phyloP scores from a whole-genome alignment of 2,113 vertebrate genomes.

The Semnopithecus entellus region DNA sequence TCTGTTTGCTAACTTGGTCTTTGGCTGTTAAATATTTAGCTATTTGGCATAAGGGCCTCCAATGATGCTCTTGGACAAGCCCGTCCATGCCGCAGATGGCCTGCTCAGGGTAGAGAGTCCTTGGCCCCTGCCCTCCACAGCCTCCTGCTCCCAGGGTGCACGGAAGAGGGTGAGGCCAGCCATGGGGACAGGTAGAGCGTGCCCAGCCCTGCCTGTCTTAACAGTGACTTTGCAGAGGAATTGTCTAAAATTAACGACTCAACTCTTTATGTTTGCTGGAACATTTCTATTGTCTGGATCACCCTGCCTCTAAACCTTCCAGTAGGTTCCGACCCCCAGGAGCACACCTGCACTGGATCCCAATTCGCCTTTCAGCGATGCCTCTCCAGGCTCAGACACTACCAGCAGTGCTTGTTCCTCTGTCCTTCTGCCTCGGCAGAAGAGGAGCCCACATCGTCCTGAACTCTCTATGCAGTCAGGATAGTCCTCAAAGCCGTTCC shows the following conservation, averaged over 20 bases:
- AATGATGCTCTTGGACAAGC: neutral
- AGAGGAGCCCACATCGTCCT: too few relatives aligned
- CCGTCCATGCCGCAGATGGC: fast-evolving
- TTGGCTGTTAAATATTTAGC: neutral
- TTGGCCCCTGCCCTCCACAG: neutral
- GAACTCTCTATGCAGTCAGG: too few relatives aligned
- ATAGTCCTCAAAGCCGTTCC: too few relatives aligned
- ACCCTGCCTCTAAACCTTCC: fast-evolving
- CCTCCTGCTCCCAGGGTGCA: neutral
- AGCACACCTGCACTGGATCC: neutral
- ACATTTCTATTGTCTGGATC: fast-evolving
- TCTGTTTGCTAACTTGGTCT: neutral
- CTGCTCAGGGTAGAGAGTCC: neutral
- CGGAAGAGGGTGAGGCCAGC: neutral
- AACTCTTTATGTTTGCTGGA: neutral
- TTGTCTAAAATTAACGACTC: fast-evolving
- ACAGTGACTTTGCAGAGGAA: fast-evolving
- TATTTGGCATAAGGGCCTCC: neutral
- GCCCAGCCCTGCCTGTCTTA: neutral
- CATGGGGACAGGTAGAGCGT: too few relatives aligned
- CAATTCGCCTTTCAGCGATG: neutral
- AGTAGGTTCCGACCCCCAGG: fast-evolving
- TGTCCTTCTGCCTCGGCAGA: fast-evolving
- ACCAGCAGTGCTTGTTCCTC: neutral
- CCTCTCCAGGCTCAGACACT: neutral